Percentiles rank a stretch among this genome's conserved stretches.
phyloP scores from a whole-genome alignment of 2,113 vertebrate genomes.

The Syngnathus floridae region DNA sequence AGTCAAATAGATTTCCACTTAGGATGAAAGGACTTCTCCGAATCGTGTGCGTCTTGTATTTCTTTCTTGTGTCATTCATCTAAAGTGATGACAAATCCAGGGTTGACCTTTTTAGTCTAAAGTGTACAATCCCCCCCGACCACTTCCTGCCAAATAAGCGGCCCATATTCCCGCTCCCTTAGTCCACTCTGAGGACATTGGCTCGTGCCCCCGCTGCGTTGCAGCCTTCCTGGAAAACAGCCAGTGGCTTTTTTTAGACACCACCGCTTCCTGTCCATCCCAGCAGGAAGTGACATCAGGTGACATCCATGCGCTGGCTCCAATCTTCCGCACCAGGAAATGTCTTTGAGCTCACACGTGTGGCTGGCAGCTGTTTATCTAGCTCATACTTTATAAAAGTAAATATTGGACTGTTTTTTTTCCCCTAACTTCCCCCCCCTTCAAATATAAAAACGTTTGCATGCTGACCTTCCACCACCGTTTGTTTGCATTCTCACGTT shows the following conservation, averaged over 20 bases:
- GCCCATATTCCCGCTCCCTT: slow-evolving; percentile 13
- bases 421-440: slow-evolving; percentile 51
- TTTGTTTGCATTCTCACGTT: slow-evolving; percentile 75
- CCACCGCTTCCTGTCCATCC: slow-evolving; percentile 59
- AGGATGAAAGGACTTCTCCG: too few relatives aligned
- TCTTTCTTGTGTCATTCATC: too few relatives aligned
- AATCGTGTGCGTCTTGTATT: too few relatives aligned
- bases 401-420: slow-evolving; percentile 63
- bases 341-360: slow-evolving; percentile 12
- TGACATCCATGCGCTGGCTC: slow-evolving; percentile 27
- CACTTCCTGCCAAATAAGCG: slow-evolving; percentile 46
- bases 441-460: slow-evolving; percentile 73
- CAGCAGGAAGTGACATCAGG: slow-evolving; percentile 67
- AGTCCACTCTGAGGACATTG: slow-evolving; percentile 27
- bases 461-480: slow-evolving; percentile 64
- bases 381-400: slow-evolving; percentile 72
- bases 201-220: slow-evolving; percentile 34
- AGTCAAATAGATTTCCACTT: slow-evolving; percentile 60
- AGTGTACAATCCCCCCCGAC: slow-evolving; percentile 5
- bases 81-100: neutral
- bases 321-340: neutral
- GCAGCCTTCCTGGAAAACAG: slow-evolving; percentile 60
- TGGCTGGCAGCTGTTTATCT: slow-evolving; percentile 65
- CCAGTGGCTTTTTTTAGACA: slow-evolving; percentile 65
- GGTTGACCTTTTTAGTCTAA: slow-evolving; percentile 1